Evolutionary conservation across 2,113 vertebrate genomes (phyloP).

Genomic region (Paradoxurus hermaphroditus): DNA sequence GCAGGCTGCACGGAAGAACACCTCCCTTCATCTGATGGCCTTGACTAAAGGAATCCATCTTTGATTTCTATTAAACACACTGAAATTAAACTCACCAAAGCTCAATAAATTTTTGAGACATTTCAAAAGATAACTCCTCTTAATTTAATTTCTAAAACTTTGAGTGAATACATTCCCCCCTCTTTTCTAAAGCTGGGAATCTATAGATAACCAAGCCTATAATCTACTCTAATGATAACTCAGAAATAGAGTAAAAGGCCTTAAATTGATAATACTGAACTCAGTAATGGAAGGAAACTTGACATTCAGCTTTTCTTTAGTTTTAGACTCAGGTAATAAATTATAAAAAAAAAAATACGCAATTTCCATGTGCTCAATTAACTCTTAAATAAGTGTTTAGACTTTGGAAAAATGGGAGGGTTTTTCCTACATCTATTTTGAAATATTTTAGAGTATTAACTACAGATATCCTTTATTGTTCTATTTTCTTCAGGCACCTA

Average conservation of each 20-base stretch:
- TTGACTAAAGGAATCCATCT: constrained; percentile 50
- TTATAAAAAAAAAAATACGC: not conserved
- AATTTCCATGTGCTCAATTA: constrained; percentile 28
- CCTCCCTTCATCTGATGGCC: not conserved
- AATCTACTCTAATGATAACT: constrained; percentile 50
- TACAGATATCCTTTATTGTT: not conserved
- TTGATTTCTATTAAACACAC: constrained; percentile 53
- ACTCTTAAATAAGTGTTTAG: constrained; percentile 15
- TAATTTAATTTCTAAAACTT: constrained; percentile 66
- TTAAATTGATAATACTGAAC: constrained; percentile 31
- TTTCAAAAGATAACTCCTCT: constrained; percentile 60
- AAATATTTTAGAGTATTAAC: not conserved
- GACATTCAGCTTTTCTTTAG: constrained; percentile 50
- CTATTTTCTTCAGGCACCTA: not conserved
- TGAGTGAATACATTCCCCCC: not conserved
- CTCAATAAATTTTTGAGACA: constrained; percentile 51
- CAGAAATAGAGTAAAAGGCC: constrained; percentile 23
- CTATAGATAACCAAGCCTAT: constrained; percentile 48
- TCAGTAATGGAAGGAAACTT: constrained; percentile 26
- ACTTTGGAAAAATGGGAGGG: not conserved
- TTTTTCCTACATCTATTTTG: not conserved
- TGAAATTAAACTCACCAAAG: constrained; percentile 62
- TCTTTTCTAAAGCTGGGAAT: constrained; percentile 34
- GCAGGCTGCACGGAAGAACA: not conserved
- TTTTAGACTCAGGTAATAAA: constrained; percentile 35